phyloP scores from a whole-genome alignment of 1,140 invertebrate species.

The Andrena cerasifolii region DNA sequence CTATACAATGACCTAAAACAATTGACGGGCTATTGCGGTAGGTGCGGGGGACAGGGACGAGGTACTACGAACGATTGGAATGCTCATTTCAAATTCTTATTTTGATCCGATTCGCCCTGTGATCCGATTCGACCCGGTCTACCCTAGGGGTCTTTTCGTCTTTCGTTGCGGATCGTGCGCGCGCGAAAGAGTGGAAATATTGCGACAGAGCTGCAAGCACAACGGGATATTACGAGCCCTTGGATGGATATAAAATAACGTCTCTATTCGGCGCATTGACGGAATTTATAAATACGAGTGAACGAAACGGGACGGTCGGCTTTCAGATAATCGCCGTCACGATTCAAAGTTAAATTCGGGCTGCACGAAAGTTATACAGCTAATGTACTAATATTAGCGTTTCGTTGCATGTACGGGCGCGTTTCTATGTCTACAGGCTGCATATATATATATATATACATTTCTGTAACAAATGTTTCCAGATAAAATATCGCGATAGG shows the following conservation, averaged over 20 bases:
- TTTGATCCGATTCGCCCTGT: too few relatives aligned
- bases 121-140: too few relatives aligned
- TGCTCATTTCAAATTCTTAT: too few relatives aligned
- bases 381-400: conserved; percentile 6
- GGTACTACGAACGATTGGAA: too few relatives aligned
- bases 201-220: neutral
- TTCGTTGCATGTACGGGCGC: neutral
- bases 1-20: too few relatives aligned
- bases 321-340: conserved; percentile 1
- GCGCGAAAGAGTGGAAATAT: neutral
- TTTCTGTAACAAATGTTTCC: neutral
- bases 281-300: neutral
- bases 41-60: too few relatives aligned
- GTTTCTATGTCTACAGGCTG: neutral
- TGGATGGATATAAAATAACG: neutral
- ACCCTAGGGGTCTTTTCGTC: too few relatives aligned
- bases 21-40: too few relatives aligned
- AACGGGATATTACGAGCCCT: neutral
- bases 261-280: neutral
- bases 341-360: neutral
- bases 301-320: neutral
- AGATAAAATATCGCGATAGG: neutral
- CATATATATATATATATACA: neutral
- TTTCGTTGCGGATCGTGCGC: neutral
- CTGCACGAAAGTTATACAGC: conserved; percentile 1